A percentile compares a stretch with the other conserved stretches of the same genome.
phyloP scores from a whole-genome alignment of 2,113 vertebrate genomes.

The Onychostoma macrolepis region DNA sequence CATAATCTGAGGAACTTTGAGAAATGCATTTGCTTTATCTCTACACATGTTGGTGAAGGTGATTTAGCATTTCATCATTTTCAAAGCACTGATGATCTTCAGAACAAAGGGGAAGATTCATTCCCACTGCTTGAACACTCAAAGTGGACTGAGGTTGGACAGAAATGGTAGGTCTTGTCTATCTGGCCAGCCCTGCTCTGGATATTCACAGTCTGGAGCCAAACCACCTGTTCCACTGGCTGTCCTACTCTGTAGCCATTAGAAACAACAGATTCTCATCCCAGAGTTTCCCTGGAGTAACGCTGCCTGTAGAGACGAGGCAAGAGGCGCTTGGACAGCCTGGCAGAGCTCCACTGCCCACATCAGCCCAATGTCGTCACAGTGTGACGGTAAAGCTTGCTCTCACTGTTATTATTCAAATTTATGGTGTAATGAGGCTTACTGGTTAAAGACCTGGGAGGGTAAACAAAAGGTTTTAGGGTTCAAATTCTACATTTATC shows the following conservation, averaged over 20 bases:
- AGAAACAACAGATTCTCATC: neutral
- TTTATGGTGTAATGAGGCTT: neutral
- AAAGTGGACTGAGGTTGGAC: neutral
- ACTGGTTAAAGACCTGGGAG: neutral
- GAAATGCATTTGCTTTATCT: neutral
- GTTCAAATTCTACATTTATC: neutral
- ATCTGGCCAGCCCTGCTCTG: slow-evolving; percentile 1
- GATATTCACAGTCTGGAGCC: slow-evolving; percentile 10
- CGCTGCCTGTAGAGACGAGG: neutral
- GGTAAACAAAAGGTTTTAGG: neutral
- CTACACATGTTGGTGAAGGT: neutral
- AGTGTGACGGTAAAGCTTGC: neutral
- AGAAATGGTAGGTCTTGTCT: slow-evolving; percentile 13
- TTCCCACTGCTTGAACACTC: neutral
- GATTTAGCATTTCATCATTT: neutral
- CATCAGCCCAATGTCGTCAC: neutral
- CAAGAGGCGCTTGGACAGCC: neutral
- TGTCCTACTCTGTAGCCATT: neutral
- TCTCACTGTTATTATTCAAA: neutral
- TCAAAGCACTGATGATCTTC: neutral
- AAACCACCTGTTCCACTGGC: slow-evolving; percentile 19
- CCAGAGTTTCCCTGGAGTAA: slow-evolving; percentile 27
- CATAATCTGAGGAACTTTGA: neutral
- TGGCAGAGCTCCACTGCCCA: neutral
- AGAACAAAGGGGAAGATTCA: slow-evolving; percentile 4